phyloP scores from a whole-genome alignment of 2,113 vertebrate species.

The Zootoca vivipara region DNA sequence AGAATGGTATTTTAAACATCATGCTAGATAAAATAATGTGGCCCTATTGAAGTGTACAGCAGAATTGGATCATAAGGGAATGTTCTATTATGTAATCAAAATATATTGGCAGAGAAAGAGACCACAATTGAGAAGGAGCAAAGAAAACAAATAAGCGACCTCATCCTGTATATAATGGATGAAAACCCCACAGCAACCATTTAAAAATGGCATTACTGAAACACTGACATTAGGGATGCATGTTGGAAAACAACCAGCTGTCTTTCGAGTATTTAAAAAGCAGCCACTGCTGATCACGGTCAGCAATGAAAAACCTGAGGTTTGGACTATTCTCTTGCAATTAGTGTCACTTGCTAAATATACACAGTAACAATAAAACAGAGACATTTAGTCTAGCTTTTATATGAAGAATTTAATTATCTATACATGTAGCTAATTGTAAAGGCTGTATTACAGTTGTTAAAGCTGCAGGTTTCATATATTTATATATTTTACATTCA shows the following conservation, averaged over 20 bases:
- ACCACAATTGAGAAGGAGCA: neutral
- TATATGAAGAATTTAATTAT: slow-evolving; percentile 89
- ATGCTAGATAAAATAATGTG: neutral
- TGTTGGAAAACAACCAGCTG: neutral
- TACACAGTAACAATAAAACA: slow-evolving; percentile 76
- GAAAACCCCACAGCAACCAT: neutral
- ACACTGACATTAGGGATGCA: neutral
- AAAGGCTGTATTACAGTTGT: slow-evolving; percentile 89
- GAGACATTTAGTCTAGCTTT: slow-evolving; percentile 80
- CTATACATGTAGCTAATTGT: slow-evolving; percentile 86
- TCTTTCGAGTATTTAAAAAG: neutral
- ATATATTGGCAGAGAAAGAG: neutral
- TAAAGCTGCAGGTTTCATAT: slow-evolving; percentile 86
- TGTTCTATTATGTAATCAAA: neutral
- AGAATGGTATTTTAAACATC: neutral
- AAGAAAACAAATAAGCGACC: neutral
- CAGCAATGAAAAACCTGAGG: slow-evolving; percentile 18
- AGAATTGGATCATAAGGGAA: neutral
- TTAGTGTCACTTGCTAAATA: slow-evolving; percentile 36
- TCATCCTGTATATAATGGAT: neutral
- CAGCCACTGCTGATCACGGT: neutral
- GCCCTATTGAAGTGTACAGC: neutral
- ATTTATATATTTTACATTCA: slow-evolving; percentile 89
- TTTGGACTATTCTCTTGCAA: slow-evolving; percentile 16
- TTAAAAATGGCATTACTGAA: neutral